phyloP scores from a whole-genome alignment of 2,797 vertebrate genomes.

The Parambassis ranga region DNA sequence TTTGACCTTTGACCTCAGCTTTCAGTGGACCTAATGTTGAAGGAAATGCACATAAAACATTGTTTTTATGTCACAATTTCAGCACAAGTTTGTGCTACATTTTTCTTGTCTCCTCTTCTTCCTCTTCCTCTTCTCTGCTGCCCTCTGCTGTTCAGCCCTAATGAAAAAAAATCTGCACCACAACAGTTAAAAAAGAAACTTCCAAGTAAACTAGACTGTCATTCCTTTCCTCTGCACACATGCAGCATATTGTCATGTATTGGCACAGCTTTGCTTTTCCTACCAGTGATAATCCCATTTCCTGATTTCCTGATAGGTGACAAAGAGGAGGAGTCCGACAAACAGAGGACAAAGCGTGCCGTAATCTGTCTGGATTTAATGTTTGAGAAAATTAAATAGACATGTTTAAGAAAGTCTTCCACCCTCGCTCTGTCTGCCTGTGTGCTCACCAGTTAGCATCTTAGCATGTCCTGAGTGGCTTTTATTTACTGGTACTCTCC shows the following conservation, averaged over 20 bases:
- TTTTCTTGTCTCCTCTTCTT: not conserved
- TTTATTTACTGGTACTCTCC: conserved; percentile 15
- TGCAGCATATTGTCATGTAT: not conserved
- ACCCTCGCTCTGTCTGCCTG: rapidly evolving
- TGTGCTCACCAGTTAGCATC: not conserved
- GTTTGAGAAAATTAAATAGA: not conserved
- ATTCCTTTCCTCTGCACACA: not conserved
- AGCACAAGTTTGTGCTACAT: not conserved
- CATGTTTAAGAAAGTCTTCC: not conserved
- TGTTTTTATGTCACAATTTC: not conserved
- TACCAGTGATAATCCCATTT: conserved; percentile 48
- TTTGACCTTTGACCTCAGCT: too few relatives aligned
- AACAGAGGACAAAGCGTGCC: not conserved
- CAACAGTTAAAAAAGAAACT: not conserved
- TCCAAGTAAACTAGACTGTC: too few relatives aligned
- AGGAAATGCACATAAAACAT: not conserved
- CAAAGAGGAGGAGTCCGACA: not conserved
- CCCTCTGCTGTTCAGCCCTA: conserved; percentile 60
- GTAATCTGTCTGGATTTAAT: conserved; percentile 24
- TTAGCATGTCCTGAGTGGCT: conserved; percentile 24
- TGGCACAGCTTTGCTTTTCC: not conserved
- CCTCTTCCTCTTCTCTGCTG: conserved; percentile 39
- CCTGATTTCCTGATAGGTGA: not conserved
- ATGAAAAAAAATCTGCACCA: rapidly evolving
- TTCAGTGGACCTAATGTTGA: too few relatives aligned